Conservation (phyloP, 2,888 invertebrate species). For the Eremobia ochroleuca region DNA sequence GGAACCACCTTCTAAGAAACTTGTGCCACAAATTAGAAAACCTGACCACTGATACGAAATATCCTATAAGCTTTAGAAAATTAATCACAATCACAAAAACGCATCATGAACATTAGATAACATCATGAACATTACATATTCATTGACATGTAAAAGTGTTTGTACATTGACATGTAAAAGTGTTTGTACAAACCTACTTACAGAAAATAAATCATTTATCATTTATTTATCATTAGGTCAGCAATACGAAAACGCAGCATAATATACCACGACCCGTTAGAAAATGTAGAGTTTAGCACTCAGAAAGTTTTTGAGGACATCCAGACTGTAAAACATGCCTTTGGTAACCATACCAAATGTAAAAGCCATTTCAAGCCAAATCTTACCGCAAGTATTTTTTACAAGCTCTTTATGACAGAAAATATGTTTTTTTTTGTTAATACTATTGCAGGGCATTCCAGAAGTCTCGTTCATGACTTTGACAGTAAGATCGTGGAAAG, state of each 20-base stretch:
- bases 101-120: constrained; percentile 16
- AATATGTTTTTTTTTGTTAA: background rate
- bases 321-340: constrained; percentile 14
- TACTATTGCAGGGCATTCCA: constrained; percentile 11
- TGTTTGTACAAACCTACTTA: too few species aligned
- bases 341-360: constrained; percentile 15
- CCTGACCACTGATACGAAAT: constrained; percentile 21
- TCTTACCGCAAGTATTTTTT: constrained; percentile 7
- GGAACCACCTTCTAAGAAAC: constrained; percentile 21
- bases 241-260: constrained; percentile 23
- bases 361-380: constrained; percentile 27
- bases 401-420: constrained; percentile 15
- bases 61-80: constrained; percentile 17
- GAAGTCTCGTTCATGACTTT: constrained; percentile 17
- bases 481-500: constrained; percentile 23
- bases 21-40: constrained; percentile 12
- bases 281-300: constrained; percentile 10
- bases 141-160: too few species aligned
- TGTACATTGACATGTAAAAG: too few species aligned
- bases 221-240: too few species aligned
- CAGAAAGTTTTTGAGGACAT: constrained; percentile 12
- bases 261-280: constrained; percentile 6
- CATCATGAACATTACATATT: too few species aligned
- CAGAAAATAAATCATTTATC: too few species aligned
- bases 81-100: constrained; percentile 20